phyloP scores from a whole-genome alignment of 2,888 invertebrate genomes.

The Clanis bilineata region DNA sequence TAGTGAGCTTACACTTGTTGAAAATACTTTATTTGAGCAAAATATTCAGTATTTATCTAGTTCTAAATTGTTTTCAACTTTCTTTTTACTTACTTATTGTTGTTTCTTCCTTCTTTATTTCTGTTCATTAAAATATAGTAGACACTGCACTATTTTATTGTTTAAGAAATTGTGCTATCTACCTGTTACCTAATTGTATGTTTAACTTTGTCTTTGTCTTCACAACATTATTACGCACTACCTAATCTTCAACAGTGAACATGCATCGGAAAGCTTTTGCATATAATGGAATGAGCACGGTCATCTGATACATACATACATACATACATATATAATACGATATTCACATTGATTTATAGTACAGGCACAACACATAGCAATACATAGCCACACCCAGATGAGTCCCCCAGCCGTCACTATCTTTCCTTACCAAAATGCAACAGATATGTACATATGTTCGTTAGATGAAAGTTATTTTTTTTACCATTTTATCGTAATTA shows the following conservation, averaged over 20 bases:
- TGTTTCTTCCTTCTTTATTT: background rate
- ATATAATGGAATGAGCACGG: conserved; percentile 63
- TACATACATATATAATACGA: conserved; percentile 29
- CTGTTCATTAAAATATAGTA: too few species aligned
- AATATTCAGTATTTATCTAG: background rate
- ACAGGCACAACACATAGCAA: conserved; percentile 61
- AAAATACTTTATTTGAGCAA: background rate
- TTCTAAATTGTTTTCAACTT: background rate
- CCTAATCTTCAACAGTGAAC: conserved; percentile 48
- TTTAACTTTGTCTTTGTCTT: conserved; percentile 29
- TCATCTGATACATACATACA: conserved; percentile 38
- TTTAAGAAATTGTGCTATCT: background rate
- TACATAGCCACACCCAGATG: conserved; percentile 74
- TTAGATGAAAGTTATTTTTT: background rate
- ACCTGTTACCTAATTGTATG: conserved; percentile 25
- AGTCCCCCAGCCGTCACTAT: conserved; percentile 53
- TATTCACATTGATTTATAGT: background rate
- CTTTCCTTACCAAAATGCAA: conserved; percentile 41
- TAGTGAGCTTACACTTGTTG: background rate
- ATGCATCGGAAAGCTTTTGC: conserved; percentile 60
- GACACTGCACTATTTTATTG: too few species aligned
- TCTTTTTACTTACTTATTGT: background rate
- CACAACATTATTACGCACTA: conserved; percentile 33
- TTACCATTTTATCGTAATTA: background rate
- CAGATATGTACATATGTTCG: background rate